A percentile compares a stretch with the other conserved stretches of the same genome.
These are phyloP conservation scores for Zophobas atratus DNA, from an alignment of 1,140 invertebrate species.

Conservation along the genomic window DNA sequence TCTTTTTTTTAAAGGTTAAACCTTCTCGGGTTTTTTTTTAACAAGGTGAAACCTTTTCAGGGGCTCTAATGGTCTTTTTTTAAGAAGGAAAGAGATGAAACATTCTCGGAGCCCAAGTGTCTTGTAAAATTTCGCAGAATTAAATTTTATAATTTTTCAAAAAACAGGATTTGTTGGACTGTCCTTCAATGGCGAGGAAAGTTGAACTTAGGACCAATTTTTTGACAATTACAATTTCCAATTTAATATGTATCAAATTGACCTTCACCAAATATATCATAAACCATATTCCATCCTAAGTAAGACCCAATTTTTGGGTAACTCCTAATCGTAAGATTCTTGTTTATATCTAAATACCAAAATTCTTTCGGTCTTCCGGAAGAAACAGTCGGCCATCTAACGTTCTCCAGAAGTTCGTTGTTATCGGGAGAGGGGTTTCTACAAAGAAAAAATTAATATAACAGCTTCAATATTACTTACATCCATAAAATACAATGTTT, in stretches of 20 bases:
- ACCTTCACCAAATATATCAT: slow-evolving; percentile 1
- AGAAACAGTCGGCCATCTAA: neutral
- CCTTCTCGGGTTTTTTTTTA: no score
- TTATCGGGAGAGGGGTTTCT: slow-evolving; percentile 28
- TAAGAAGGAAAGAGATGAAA: no score
- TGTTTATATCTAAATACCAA: slow-evolving; percentile 1
- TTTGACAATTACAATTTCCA: neutral
- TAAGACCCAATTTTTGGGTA: slow-evolving; percentile 16
- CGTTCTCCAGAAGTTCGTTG: slow-evolving; percentile 4
- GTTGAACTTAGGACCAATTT: no score
- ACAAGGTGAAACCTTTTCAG: no score
- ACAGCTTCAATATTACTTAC: neutral
- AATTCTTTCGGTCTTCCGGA: slow-evolving; percentile 1
- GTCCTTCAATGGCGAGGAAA: no score
- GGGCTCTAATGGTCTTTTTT: no score
- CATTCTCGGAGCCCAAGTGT: no score
- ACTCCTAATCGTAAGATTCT: slow-evolving; percentile 10
- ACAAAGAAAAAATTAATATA: slow-evolving; percentile 22
- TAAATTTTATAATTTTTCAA: no score
- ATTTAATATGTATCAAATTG: slow-evolving; percentile 5
- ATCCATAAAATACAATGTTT: slow-evolving; percentile 24
- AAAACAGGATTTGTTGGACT: no score
- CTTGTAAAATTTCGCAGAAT: no score
- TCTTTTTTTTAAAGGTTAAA: no score
- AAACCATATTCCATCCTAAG: slow-evolving; percentile 22